Evolutionary conservation across 2,113 vertebrate species (phyloP).

Genomic region (Pseudorasbora parva): DNA sequence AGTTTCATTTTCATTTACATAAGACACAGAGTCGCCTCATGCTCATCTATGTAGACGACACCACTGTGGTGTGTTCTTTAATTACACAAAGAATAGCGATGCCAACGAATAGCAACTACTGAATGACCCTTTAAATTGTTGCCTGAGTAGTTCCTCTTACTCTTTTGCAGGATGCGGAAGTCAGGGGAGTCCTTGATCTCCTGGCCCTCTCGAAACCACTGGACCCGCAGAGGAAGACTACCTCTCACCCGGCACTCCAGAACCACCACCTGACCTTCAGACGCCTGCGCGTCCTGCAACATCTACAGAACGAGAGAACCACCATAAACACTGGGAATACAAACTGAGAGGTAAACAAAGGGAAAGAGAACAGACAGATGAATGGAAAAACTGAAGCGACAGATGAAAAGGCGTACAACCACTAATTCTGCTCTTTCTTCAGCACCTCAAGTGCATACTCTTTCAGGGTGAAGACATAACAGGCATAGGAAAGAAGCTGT

Average conservation of each 20-base stretch:
- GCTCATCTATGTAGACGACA: not conserved
- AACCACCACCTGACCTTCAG: constrained; percentile 93
- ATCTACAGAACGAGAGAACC: constrained; percentile 71
- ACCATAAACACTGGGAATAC: not conserved
- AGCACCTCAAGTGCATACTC: not conserved
- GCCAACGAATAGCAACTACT: not conserved
- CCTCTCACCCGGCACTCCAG: constrained; percentile 93
- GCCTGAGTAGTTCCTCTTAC: constrained; percentile 72
- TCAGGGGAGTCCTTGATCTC: constrained; percentile 97
- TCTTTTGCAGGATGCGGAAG: constrained; percentile 97
- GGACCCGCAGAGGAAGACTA: constrained; percentile 82
- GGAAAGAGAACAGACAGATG: not conserved
- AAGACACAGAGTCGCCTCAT: not conserved
- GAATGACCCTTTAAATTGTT: not conserved
- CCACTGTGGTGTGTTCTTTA: no score
- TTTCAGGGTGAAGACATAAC: not conserved
- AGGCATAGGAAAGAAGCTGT: constrained; percentile 1
- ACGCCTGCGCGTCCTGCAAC: constrained; percentile 85
- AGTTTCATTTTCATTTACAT: not conserved
- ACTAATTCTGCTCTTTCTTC: constrained; percentile 19
- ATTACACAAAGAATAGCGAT: not conserved
- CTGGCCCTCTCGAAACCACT: constrained; percentile 87
- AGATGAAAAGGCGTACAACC: not conserved
- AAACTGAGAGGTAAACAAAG: not conserved
- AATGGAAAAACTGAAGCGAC: not conserved